Evolutionary conservation across 2,888 invertebrate genomes (phyloP), one percentile per base, ranked within the genome.

Genomic region (Ochropleura plecta): DNA sequence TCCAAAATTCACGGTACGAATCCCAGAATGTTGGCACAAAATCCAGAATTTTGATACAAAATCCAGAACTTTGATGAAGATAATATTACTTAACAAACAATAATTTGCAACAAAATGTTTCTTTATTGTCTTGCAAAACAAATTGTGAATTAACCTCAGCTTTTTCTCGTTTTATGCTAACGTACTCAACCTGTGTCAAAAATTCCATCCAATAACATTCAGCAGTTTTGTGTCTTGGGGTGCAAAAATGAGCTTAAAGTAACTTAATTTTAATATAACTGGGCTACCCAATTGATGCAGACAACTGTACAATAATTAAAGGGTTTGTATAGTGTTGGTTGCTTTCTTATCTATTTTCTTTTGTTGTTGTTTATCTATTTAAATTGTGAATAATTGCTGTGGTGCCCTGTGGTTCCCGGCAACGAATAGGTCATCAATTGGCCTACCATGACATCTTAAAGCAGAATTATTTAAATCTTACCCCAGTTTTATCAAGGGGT

Each of bases 331-430:
- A n/a, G n/a, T 71, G 3, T 46, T 70, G 5, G 10, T 30, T 18
- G 30, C 10, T 46, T 70, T 14, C 48, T 46, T 30, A 6, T 20
- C 0, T 3, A 0, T 40, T 12, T 48, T 57, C 46, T 65, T 46
- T 59, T 67, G 4, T 63, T 59, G 12, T 75, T 59, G 1, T 46
- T 63, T 57, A 40, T 49, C 44, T 64, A 42, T 59, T 7, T 68
- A 30, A n/a, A n/a, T 16, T 57, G 8, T 18, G 14, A 30, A 59
- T 12, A 49, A 16, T 30, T 9, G 60, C 60, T 53, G 40, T 51
- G 46, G 46, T 69, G 20, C 49, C 30, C 20, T 64, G 77, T 77
- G 77, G 77, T 77, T 77, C 59, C 60, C 42, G 6, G 78, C 48
- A 69, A 72, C 3, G 46, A 3, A 48, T 66, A 60, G 51, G 46